Evolutionary conservation across 1,140 invertebrate species (phyloP), one percentile per base, ranked within the genome.

Genomic region (Pissodes strobi): DNA sequence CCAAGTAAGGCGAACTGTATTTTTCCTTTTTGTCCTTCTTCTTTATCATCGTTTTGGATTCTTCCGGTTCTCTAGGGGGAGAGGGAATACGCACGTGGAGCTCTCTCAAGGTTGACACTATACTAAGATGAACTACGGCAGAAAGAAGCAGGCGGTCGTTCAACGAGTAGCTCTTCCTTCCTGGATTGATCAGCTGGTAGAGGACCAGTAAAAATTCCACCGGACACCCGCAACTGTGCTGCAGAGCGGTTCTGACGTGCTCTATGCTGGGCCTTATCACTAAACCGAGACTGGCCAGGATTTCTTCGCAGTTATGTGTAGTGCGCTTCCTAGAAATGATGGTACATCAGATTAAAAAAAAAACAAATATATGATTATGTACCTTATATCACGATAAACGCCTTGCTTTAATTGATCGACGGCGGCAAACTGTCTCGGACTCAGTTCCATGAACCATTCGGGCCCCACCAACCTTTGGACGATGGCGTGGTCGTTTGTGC

Each of bases 371-470:
- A 5, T 2, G 12, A 23, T 23, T 48, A 38, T 13, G 10, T 46
- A 46, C 41, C 25, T 23, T 12, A 62, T 12, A 45, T 62, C 59
- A 0, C 10, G 27, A n/a, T 1, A 4, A 17, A 62, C 15, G 22
- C 67, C 68, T 25, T 65, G 22, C 38, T 61, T 43, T 21, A 78
- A 62, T 12, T 63, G 34, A 37, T 78, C 74, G 6, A 72, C 65
- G 8, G 64, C 57, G 34, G n/a, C 22, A 2, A 70, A 19, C 66
- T 78, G 76, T 39, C 59, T 58, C 3, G 71, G 67, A 10, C 68
- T 75, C n/a, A 76, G 45, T 69, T 78, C 76, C 59, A 76, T 74
- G 48, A 68, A 78, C 76, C 76, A 77, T 12, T 67, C 69, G 1
- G 76, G 76, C 1, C 74, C 74, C 21, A 73, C 52, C 23, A 69